Evolutionary conservation across 1,140 invertebrate species (phyloP).

Genomic region (Drosophila santomea): DNA sequence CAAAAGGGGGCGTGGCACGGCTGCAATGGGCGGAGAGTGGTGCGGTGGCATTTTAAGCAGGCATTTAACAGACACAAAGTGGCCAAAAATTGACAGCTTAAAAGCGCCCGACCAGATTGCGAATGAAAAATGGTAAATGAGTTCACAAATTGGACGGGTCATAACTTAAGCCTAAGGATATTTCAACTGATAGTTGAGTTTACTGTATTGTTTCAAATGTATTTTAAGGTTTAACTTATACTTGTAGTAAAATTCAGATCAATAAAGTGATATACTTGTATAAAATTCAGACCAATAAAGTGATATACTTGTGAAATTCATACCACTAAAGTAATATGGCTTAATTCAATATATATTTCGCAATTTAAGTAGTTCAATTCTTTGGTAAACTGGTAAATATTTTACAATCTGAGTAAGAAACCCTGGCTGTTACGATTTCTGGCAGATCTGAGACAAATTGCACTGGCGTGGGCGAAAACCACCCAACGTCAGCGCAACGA

Average conservation of each 20-base stretch:
- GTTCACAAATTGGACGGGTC: slow-evolving; percentile 3
- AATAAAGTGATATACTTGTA: background rate
- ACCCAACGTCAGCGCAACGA: slow-evolving; percentile 55
- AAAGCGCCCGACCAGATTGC: slow-evolving; percentile 47
- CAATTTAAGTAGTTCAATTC: no score
- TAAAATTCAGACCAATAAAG: no score
- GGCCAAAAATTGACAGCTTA: slow-evolving; percentile 76
- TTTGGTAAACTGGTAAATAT: no score
- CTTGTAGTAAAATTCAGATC: background rate
- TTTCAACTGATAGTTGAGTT: background rate
- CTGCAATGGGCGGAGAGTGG: slow-evolving; percentile 43
- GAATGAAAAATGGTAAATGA: slow-evolving; percentile 20
- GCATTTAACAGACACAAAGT: slow-evolving; percentile 73
- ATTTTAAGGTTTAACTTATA: background rate
- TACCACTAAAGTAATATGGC: no score
- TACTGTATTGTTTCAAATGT: no score
- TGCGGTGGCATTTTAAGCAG: slow-evolving; percentile 54
- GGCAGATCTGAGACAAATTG: slow-evolving; percentile 22
- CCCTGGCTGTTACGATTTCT: background rate
- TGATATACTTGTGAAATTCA: background rate
- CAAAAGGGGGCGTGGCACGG: slow-evolving; percentile 17
- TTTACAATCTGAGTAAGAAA: background rate
- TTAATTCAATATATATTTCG: no score
- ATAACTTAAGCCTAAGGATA: background rate
- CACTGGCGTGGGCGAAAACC: slow-evolving; percentile 54